Conservation (phyloP, 2,888 invertebrate genomes). For the Sialis lutaria region DNA sequence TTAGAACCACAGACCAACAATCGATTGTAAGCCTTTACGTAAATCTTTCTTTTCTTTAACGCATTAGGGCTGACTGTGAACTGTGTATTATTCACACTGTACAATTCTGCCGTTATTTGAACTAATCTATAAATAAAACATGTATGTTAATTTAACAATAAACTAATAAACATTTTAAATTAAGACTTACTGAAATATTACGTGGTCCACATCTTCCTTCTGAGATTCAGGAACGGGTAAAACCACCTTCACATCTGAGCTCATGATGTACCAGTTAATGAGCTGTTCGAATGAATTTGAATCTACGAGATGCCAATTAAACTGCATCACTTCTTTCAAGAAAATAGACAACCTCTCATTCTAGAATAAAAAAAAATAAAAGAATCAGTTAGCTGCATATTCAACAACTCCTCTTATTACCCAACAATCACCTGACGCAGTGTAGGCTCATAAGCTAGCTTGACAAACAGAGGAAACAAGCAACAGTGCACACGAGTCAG, state of each 20-base stretch:
- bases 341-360: constrained; percentile 14
- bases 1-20: constrained; percentile 35
- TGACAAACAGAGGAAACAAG: constrained; percentile 49
- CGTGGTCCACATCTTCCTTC: constrained; percentile 35
- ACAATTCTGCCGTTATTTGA: constrained; percentile 23
- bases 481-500: constrained; percentile 37
- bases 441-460: constrained; percentile 53
- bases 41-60: constrained; percentile 37
- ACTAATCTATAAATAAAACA: constrained; percentile 40
- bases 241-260: constrained; percentile 50
- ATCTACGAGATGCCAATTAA: constrained; percentile 47
- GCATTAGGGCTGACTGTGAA: constrained; percentile 14
- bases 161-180: constrained; percentile 2
- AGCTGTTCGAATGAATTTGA: constrained; percentile 41
- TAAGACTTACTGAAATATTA: constrained; percentile 35
- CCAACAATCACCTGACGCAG: constrained; percentile 34
- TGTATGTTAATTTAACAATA: constrained; percentile 15
- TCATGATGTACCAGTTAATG: constrained; percentile 57
- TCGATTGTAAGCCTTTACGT: constrained; percentile 38
- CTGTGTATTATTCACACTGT: constrained; percentile 18
- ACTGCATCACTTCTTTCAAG: constrained; percentile 39
- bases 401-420: constrained; percentile 25
- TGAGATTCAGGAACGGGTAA: constrained; percentile 22
- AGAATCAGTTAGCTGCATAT: constrained; percentile 13
- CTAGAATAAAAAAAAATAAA: background rate